Base-by-base conservation (phyloP, 2,888 invertebrate genomes). In the Callimorpha dominula region DNA sequence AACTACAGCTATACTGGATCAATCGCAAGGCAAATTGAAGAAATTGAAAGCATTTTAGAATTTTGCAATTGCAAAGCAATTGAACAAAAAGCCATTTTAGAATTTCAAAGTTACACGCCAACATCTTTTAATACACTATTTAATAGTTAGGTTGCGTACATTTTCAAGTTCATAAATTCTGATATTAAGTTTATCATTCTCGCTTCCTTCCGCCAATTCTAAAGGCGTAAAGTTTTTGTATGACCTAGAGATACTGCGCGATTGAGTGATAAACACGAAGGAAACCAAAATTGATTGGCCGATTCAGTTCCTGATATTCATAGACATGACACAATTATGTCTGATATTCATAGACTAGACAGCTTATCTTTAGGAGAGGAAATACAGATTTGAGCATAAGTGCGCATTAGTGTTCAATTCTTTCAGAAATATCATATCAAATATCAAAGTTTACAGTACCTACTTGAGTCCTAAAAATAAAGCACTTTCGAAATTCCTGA, bases 91-190 rank as follows among this genome's bases (percentile, higher is more conserved):
- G 0, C 50, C 14, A 40, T 65, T 65, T 15, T 50, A 65, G 11
- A 54, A 42, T 17, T 65, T 52, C 40, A 71, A 50, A 74, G 78
- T 81, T 81, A 82, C 81, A 75, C 76, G 65, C 42, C 71, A 75
- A 65, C 65, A 73, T 79, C 60, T 60, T 72, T 72, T 65, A 73
- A 75, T 72, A 65, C 71, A 65, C 50, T 54, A 68, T 79, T 75
- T 49, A 62, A 69, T 54, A 14, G 65, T 81, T 79, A n/a, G 68
- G 75, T 82, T 75, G 67, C 76, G 71, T 72, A 68, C 46, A 63
- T 71, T 71, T 73, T 83, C 75, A 60, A 52, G 42, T 54, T 73
- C 65, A 73, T 76, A 54, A 72, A 77, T 71, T 67, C 42, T 66
- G 52, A 40, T 73, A 64, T 64, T 68, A 50, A 57, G 68, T 79